phyloP scores from a whole-genome alignment of 2,113 vertebrate genomes.

The Struthidea cinerea region DNA sequence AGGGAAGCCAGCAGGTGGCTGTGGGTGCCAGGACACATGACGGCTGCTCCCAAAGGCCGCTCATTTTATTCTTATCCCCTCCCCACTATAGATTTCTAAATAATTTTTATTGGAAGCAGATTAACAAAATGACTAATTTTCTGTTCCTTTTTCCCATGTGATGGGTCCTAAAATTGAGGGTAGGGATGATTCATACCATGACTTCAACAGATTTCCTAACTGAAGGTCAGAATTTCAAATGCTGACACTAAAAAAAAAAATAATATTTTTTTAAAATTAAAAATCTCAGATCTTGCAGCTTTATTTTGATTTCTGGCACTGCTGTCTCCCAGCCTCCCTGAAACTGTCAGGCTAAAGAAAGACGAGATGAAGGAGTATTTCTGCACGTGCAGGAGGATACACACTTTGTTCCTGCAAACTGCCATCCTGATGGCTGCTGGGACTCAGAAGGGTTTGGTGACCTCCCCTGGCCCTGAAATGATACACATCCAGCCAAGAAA shows the following conservation, averaged over 20 bases:
- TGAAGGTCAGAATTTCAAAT: not conserved
- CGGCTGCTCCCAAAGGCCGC: accelerated
- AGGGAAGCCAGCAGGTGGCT: not conserved
- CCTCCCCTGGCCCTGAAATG: not conserved
- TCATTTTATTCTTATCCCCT: not conserved
- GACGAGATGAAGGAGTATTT: not conserved
- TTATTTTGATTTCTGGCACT: not conserved
- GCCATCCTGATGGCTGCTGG: not conserved
- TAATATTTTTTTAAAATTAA: not conserved
- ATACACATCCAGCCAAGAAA: not conserved
- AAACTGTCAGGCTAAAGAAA: not conserved
- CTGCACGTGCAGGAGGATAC: not conserved
- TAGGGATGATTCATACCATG: not conserved
- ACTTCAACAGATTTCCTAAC: not conserved
- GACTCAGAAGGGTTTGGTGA: accelerated
- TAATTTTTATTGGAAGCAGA: not conserved
- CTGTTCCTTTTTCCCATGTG: not conserved
- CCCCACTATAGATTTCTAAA: not conserved
- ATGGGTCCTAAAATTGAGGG: not conserved
- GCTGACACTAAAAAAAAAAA: not conserved
- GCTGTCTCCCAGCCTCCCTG: not conserved
- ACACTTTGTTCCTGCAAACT: not conserved
- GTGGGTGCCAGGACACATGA: not conserved
- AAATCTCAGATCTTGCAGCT: not conserved
- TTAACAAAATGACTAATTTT: slow-evolving; percentile 20